Base-by-base conservation (phyloP, 2,113 vertebrate genomes). In the Semnornis frantzii region DNA sequence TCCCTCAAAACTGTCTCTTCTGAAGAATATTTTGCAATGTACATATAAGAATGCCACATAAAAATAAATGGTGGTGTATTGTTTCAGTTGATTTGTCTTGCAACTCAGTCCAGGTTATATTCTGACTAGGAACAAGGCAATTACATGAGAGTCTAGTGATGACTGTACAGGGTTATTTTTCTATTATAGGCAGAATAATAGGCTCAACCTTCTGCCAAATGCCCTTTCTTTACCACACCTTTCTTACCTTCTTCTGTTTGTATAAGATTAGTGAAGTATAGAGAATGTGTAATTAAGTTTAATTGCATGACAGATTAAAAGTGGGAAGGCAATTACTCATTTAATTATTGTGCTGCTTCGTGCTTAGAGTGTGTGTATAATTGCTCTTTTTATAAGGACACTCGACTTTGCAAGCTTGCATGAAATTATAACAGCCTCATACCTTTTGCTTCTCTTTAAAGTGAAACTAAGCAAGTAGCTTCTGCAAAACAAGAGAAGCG, bases 301-400 rank as follows among this genome's bases (percentile, higher is more conserved):
- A 97, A 97, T 97, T 97, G 92, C 95, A 92, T 87, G 95, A 95
- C 96, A 95, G 87, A 94, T 96, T 95, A 96, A 95, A 97, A 97
- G 91, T 93, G 91, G 93, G 93, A 83, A 95, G 91, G 95, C 88
- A 96, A 97, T 97, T 97, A 97, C 87, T 97, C 95, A 97, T 97
- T 95, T 97, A 96, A 97, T 97, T 96, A 97, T 92, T 94, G 87
- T 93, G 85, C 89, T 69, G 84, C 88, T 97, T 94, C 25, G 18
- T 91, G 90, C 76, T 91, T 93, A 80, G 90, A 87, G 76, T 86
- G 87, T 96, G 91, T 86, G 60, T 93, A 66, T 95, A 96, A 97
- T 97, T 93, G 92, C 76, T 96, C 94, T 95, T 96, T 95, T 89
- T 93, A 80, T 95, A 94, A 93, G 88, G 94, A 93, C 88, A 84